Conservation (phyloP, 2,797 vertebrate species). For the Danio kyathit region DNA sequence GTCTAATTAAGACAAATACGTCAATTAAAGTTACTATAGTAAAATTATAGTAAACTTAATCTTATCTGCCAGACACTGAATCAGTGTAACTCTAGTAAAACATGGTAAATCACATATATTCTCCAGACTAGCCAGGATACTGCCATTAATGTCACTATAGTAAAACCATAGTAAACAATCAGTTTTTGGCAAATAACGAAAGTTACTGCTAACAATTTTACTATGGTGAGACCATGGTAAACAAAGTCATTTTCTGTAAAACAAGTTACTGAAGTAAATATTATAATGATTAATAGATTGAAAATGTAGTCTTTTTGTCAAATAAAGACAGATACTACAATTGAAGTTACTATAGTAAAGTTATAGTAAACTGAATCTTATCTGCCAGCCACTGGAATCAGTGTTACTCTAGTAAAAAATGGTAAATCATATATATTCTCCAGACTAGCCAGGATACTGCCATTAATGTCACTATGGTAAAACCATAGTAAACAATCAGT, state of each 20-base stretch:
- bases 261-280: too few species aligned
- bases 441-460: background rate
- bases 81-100: too few species aligned
- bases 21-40: too few species aligned
- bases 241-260: background rate
- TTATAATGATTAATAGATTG: too few species aligned
- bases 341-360: too few species aligned
- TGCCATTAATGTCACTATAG: background rate
- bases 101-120: too few species aligned
- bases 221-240: background rate
- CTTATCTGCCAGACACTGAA: too few species aligned
- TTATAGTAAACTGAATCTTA: background rate
- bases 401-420: background rate
- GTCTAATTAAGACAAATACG: background rate
- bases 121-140: background rate
- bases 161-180: background rate
- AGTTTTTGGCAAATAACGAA: background rate
- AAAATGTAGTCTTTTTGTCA: background rate
- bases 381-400: too few species aligned
- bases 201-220: background rate
- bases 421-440: background rate
- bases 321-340: background rate
- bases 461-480: background rate
- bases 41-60: background rate
- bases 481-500: background rate